Percentiles rank a stretch among this genome's conserved stretches.
phyloP scores from a whole-genome alignment of 2,113 vertebrate genomes.

The Planiliza haematocheilus region DNA sequence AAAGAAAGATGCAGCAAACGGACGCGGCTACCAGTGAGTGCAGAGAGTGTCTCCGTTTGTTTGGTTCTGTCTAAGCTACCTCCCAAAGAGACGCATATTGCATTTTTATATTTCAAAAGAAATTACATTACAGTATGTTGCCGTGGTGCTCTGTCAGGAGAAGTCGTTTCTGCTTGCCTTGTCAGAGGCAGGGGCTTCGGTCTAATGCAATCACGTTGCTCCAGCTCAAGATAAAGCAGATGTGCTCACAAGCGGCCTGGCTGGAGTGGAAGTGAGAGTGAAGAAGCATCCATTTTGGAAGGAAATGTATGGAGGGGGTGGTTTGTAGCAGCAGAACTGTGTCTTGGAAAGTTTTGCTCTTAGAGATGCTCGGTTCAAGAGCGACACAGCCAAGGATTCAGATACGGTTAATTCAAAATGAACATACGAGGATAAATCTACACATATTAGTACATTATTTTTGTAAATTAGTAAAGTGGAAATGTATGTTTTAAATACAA shows the following conservation, averaged over 20 bases:
- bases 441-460: background rate
- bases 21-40: slow-evolving; percentile 31
- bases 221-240: slow-evolving; percentile 78
- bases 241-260: slow-evolving; percentile 59
- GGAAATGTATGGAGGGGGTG: slow-evolving; percentile 34
- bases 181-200: slow-evolving; percentile 71
- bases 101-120: slow-evolving; percentile 83
- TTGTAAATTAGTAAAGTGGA: background rate
- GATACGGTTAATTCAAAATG: slow-evolving; percentile 9
- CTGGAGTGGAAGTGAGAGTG: slow-evolving; percentile 46
- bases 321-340: slow-evolving; percentile 37
- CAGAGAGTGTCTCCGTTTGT: slow-evolving; percentile 55
- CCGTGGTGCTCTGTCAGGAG: slow-evolving; percentile 74
- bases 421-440: background rate
- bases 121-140: slow-evolving; percentile 78
- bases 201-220: slow-evolving; percentile 80
- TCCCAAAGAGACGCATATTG: slow-evolving; percentile 73
- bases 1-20: slow-evolving; percentile 43
- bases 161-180: slow-evolving; percentile 75
- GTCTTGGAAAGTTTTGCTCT: slow-evolving; percentile 21
- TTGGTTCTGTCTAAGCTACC: slow-evolving; percentile 65
- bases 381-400: slow-evolving; percentile 5
- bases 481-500: background rate
- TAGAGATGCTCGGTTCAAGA: slow-evolving; percentile 13
- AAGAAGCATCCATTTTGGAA: slow-evolving; percentile 51